Percentiles rank a stretch among this genome's conserved stretches.
Conservation (phyloP, 2,797 vertebrate species). For the Leptodactylus fallax region DNA sequence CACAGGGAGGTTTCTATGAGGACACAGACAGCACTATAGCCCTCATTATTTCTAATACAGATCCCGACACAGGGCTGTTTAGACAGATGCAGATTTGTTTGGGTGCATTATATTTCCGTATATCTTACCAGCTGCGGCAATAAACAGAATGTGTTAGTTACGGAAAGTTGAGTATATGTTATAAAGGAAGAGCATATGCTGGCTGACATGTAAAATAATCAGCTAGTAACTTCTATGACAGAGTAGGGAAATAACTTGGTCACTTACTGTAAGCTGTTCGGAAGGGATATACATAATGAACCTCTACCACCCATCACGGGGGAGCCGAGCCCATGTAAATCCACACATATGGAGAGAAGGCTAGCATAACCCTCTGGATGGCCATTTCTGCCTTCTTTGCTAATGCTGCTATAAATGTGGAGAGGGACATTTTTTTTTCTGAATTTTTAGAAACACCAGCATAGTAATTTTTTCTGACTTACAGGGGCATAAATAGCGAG, state of each 20-base stretch:
- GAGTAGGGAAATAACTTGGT: neutral
- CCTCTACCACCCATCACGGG: neutral
- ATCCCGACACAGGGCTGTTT: neutral
- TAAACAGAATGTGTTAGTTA: neutral
- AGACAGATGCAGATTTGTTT: slow-evolving; percentile 12
- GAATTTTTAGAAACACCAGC: no score
- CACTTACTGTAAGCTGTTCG: neutral
- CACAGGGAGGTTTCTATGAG: neutral
- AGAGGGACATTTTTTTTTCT: no score
- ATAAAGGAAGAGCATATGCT: neutral
- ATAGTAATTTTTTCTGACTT: no score
- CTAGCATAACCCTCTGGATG: no score
- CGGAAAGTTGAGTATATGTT: neutral
- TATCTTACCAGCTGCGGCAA: neutral
- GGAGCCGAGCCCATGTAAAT: no score
- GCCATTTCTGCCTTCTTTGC: no score
- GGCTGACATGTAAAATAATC: neutral
- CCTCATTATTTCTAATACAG: neutral
- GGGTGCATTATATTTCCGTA: slow-evolving; percentile 11
- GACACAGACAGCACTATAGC: neutral
- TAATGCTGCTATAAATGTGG: no score
- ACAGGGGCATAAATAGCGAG: no score
- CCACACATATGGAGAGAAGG: no score
- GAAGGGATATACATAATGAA: neutral
- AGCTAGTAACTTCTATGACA: neutral